phyloP scores from a whole-genome alignment of 2,113 vertebrate species.

The Saccopteryx leptura region DNA sequence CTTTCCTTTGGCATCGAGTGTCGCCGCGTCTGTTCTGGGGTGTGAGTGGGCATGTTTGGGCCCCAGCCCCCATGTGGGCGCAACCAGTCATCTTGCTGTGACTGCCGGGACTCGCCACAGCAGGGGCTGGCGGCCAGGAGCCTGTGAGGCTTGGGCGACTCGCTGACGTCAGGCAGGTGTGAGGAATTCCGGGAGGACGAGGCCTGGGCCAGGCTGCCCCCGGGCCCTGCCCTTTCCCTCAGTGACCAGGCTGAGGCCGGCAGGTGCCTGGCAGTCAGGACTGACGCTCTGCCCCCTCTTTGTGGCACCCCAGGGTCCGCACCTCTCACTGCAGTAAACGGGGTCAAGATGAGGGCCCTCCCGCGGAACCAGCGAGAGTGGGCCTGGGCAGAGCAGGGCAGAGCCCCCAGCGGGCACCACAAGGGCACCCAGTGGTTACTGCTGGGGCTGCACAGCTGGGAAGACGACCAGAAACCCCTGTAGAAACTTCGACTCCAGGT shows the following conservation, averaged over 20 bases:
- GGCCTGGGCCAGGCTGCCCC: not conserved
- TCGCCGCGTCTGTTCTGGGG: no score
- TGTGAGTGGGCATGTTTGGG: fast-evolving
- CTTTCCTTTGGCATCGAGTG: not conserved
- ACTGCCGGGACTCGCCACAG: fast-evolving
- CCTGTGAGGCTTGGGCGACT: not conserved
- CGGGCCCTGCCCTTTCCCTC: not conserved
- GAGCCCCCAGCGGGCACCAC: fast-evolving
- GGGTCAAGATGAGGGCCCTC: not conserved
- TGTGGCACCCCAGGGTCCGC: not conserved
- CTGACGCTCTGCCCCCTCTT: not conserved
- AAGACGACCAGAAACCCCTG: not conserved
- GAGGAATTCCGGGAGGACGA: not conserved
- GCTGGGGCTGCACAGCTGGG: fast-evolving
- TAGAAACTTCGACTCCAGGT: not conserved
- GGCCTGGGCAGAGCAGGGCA: fast-evolving
- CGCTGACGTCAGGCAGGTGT: not conserved
- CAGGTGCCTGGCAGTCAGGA: not conserved
- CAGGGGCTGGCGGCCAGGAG: not conserved
- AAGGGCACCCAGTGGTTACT: fast-evolving
- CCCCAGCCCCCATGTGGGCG: not conserved
- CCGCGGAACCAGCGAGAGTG: fast-evolving
- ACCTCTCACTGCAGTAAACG: not conserved
- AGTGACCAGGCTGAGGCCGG: not conserved
- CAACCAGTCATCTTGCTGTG: not conserved